Conservation (phyloP, 2,113 vertebrate genomes). For the Plestiodon gilberti region DNA sequence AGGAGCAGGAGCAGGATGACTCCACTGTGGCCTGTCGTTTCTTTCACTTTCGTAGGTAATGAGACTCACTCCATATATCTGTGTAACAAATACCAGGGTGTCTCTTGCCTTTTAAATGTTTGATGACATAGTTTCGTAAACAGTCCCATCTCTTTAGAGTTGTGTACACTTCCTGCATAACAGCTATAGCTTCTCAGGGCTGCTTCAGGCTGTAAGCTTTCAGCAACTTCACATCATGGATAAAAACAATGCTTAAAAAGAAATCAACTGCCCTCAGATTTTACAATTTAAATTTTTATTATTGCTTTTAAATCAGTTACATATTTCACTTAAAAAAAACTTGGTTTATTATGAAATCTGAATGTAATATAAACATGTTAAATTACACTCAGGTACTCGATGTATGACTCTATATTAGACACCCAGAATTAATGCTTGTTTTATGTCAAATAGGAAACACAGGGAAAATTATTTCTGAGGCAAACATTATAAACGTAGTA, state of each 20-base stretch:
- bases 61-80: conserved; percentile 25
- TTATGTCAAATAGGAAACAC: background rate
- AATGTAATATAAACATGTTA: background rate
- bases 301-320: background rate
- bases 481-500: background rate
- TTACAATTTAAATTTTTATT: background rate
- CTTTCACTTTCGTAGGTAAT: conserved; percentile 97
- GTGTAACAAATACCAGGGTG: conserved; percentile 15
- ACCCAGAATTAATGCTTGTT: background rate
- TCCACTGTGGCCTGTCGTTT: conserved; percentile 97
- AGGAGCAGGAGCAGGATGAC: conserved; percentile 93
- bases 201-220: background rate
- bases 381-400: background rate
- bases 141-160: background rate
- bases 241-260: background rate
- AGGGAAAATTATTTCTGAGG: background rate
- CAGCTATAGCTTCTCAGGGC: background rate
- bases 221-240: background rate
- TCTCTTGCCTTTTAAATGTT: conserved; percentile 3
- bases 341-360: background rate
- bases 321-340: background rate
- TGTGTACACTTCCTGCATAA: background rate
- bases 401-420: background rate
- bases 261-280: background rate
- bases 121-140: background rate